Conservation (phyloP, 2,113 vertebrate species). For the Limnothrissa miodon region DNA sequence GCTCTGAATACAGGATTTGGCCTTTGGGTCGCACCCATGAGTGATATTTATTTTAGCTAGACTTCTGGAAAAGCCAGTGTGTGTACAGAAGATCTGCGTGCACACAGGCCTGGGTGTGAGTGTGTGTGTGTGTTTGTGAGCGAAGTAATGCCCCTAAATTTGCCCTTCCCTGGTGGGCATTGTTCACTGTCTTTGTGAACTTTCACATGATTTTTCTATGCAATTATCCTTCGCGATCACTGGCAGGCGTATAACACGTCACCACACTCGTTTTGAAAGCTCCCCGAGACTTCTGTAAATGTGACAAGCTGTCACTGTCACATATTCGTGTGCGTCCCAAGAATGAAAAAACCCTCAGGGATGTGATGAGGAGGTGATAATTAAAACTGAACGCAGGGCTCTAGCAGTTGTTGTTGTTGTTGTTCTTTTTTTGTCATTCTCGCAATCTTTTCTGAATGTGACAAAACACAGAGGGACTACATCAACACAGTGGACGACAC, state of each 20-base stretch:
- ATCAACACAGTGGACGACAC: neutral
- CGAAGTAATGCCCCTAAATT: neutral
- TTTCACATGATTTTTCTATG: too few relatives aligned
- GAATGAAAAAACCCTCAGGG: neutral
- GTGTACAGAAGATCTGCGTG: neutral
- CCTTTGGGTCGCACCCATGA: neutral
- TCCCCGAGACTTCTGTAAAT: neutral
- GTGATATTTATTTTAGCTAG: neutral
- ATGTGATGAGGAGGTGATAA: constrained; percentile 29
- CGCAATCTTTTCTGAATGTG: neutral
- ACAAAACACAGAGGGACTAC: neutral
- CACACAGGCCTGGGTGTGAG: neutral
- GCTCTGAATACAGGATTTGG: neutral
- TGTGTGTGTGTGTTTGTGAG: constrained; percentile 1
- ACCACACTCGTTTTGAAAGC: neutral
- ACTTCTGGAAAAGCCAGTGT: neutral
- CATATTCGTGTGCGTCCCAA: neutral
- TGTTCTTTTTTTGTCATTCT: neutral
- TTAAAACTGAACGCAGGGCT: constrained; percentile 23
- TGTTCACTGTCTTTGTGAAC: neutral
- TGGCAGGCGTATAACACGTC: neutral
- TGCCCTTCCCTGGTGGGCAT: neutral
- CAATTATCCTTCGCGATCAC: neutral
- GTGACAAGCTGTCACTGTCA: constrained; percentile 10
- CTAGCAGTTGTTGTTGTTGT: neutral